Evolutionary conservation across 2,113 vertebrate species (phyloP).

Genomic region (Toxotes chatareus): DNA sequence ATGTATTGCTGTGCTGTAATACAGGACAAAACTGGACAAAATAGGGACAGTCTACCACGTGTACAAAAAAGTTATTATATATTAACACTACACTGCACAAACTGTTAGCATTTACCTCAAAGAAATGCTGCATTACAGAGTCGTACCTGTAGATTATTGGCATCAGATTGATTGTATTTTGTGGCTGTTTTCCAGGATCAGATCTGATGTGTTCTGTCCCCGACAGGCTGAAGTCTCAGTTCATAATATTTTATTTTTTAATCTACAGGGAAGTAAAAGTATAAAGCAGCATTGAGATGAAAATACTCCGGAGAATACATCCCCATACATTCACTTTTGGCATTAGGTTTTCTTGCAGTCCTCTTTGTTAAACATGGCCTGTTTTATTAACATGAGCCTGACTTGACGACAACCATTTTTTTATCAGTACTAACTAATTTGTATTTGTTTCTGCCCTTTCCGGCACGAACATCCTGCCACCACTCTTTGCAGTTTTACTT

Average conservation of each 20-base stretch:
- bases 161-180: neutral
- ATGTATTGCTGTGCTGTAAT: too few species aligned
- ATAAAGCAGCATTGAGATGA: neutral
- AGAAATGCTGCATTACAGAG: neutral
- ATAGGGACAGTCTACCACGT: too few species aligned
- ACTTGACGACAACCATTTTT: neutral
- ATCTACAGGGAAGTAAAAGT: neutral
- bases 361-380: neutral
- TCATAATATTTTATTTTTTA: neutral
- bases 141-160: neutral
- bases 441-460: constrained; percentile 27
- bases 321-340: neutral
- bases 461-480: neutral
- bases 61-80: too few species aligned
- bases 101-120: neutral
- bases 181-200: neutral
- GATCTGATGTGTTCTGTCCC: neutral
- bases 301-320: neutral
- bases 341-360: neutral
- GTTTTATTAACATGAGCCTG: neutral
- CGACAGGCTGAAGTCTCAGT: neutral
- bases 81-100: neutral
- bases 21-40: too few species aligned
- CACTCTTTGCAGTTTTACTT: constrained; percentile 4
- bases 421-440: constrained; percentile 4